A percentile compares a stretch with the other conserved stretches of the same genome.
These are phyloP conservation scores for Sphenodon punctatus DNA, from an alignment of 2,797 vertebrate species.

Conservation along the genomic window DNA sequence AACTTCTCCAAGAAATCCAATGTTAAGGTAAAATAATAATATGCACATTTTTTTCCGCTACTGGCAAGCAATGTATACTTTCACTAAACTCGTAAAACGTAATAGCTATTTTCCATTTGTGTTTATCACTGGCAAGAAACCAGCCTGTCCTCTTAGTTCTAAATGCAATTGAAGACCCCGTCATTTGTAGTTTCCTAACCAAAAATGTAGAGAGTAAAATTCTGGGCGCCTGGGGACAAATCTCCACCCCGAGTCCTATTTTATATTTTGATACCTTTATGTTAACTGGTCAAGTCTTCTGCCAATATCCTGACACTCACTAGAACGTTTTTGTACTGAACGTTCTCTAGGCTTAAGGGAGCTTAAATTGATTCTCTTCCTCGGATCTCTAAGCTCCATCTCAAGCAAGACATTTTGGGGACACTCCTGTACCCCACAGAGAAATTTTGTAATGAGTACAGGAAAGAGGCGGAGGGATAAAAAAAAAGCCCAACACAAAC, in stretches of 20 bases:
- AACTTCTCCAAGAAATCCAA: constrained; percentile 97
- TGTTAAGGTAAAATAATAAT: constrained; percentile 84
- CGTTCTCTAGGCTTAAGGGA: not conserved
- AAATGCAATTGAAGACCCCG: not conserved
- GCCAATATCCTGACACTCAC: not conserved
- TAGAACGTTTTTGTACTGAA: not conserved
- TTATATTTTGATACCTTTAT: not conserved
- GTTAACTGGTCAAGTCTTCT: not conserved
- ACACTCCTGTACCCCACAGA: no score
- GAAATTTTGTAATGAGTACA: no score
- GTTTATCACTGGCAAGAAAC: not conserved
- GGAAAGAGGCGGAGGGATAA: no score
- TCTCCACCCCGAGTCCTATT: fast-evolving
- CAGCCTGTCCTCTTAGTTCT: not conserved
- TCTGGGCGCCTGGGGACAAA: not conserved
- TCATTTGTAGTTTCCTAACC: not conserved
- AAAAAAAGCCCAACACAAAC: no score
- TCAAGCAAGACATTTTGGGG: no score
- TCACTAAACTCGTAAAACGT: no score
- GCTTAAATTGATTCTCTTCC: not conserved
- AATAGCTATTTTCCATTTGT: no score
- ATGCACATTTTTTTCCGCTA: not conserved
- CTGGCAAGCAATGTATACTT: not conserved
- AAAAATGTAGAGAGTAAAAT: not conserved
- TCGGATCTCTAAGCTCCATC: not conserved